phyloP scores from a whole-genome alignment of 2,888 invertebrate genomes.

The Ditylenchus weischeri region DNA sequence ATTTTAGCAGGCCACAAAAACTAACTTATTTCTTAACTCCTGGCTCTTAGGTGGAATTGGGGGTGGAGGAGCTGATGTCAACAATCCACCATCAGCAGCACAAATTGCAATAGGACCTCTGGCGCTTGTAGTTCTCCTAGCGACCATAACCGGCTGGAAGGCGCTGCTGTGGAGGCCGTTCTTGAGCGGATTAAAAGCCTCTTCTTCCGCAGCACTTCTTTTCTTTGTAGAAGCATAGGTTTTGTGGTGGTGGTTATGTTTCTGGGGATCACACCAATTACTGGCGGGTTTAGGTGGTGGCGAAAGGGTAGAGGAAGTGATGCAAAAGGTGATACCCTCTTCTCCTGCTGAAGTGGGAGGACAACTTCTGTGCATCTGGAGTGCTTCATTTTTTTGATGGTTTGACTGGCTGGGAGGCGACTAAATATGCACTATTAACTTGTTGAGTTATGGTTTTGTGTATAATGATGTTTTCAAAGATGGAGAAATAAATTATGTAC shows the following conservation, averaged over 20 bases:
- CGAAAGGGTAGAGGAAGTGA: slow-evolving; percentile 9
- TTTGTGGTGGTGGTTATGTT: neutral
- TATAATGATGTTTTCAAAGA: no score
- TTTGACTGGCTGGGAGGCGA: neutral
- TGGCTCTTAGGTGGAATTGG: slow-evolving; percentile 2
- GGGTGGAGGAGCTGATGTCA: neutral
- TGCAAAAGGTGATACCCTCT: slow-evolving; percentile 1
- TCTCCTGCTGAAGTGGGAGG: neutral
- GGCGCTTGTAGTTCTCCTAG: no score
- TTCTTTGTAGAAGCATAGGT: neutral
- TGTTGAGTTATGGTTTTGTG: no score
- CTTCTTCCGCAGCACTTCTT: neutral
- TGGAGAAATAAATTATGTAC: no score
- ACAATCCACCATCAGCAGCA: neutral
- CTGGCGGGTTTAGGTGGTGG: neutral
- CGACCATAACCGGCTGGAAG: slow-evolving; percentile 6
- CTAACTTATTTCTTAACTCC: neutral
- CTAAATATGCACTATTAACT: neutral
- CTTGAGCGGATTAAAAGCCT: slow-evolving; percentile 2
- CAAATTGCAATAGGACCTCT: no score
- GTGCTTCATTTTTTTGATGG: neutral
- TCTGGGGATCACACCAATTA: neutral
- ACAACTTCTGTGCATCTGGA: neutral
- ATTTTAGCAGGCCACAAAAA: no score
- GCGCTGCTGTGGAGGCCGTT: neutral